phyloP scores from a whole-genome alignment of 2,888 invertebrate species.

The Cordilura impudica region DNA sequence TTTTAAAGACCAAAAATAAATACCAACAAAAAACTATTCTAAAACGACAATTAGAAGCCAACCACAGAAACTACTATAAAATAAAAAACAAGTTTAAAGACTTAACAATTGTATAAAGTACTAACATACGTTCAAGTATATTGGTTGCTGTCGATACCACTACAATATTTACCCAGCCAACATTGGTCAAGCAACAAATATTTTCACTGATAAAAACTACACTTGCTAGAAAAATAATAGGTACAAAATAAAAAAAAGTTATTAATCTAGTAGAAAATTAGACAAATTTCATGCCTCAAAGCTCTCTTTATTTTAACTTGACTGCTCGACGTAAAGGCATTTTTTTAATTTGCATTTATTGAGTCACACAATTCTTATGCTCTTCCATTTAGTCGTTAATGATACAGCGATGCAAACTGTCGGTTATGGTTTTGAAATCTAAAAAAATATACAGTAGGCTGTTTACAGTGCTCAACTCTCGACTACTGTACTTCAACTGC shows the following conservation, averaged over 20 bases:
- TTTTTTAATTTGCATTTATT: too few species aligned
- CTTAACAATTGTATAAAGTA: not conserved
- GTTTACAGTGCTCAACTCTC: too few species aligned
- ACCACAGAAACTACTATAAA: slow-evolving; percentile 45
- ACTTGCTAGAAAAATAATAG: not conserved
- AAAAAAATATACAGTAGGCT: too few species aligned
- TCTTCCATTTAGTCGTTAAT: too few species aligned
- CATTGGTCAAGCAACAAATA: slow-evolving; percentile 33
- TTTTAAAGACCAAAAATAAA: not conserved
- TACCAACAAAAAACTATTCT: slow-evolving; percentile 39
- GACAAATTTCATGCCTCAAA: too few species aligned
- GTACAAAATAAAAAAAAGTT: not conserved
- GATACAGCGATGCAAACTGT: too few species aligned
- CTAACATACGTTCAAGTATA: slow-evolving; percentile 11
- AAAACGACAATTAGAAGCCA: slow-evolving; percentile 57
- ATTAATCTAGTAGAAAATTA: too few species aligned
- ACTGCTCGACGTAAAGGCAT: too few species aligned
- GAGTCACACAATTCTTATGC: too few species aligned
- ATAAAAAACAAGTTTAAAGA: slow-evolving; percentile 2
- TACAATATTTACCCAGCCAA: not conserved
- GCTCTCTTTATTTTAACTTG: too few species aligned
- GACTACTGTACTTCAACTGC: too few species aligned
- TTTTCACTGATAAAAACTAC: not conserved
- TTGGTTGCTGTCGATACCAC: slow-evolving; percentile 45
- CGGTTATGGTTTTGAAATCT: too few species aligned